Base-by-base conservation (phyloP, 2,113 vertebrate genomes). In the Spilogale gracilis region DNA sequence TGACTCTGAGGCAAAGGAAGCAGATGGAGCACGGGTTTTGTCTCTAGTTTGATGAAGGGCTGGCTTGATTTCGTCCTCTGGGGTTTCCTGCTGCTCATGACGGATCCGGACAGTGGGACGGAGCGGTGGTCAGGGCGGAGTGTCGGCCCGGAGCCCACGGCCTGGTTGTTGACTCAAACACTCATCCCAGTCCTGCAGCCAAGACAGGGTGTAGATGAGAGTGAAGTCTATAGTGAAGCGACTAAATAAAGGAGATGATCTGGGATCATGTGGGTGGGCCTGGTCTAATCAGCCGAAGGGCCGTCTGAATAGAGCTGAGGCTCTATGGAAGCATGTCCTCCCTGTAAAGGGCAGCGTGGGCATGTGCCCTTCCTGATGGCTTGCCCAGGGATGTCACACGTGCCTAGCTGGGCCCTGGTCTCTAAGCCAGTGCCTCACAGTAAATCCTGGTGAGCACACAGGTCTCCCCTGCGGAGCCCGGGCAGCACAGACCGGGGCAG, bases 71-170 rank as follows among this genome's bases (percentile, higher is more conserved):
- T 30, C 23, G 23, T 27, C 17, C 27, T 67, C 10, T 23, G 2
- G 23, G 25, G 6, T 21, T 5, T 25, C 32, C n/a, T 20, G 60
- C 30, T 43, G 48, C 13, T 65, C 10, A 20, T 9, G 9, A 1
- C 21, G 38, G 73, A 5, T 3, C 27, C 58, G 17, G 45, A 13
- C 0, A 2, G 21, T 4, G n/a, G n/a, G 60, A 14, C 0, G 48
- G 32, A 5, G 60, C 0, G 0, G 5, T 0, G 0, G 30, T 4
- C 32, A 2, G 45, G 2, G 8, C 1, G 27, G 23, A 27, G 32
- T 50, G 89, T 65, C 1, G 6, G 0, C 16, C 10, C 0, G 8
- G 76, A 13, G 54, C 18, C 76, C 1, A 20, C 0, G 2, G 17
- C 8, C 54, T 21, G 5, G 50, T 3, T 21, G 7, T 54, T 38